These are phyloP conservation scores for Heliconius himera DNA, from an alignment of 1,140 invertebrate species.

Conservation along the genomic window DNA sequence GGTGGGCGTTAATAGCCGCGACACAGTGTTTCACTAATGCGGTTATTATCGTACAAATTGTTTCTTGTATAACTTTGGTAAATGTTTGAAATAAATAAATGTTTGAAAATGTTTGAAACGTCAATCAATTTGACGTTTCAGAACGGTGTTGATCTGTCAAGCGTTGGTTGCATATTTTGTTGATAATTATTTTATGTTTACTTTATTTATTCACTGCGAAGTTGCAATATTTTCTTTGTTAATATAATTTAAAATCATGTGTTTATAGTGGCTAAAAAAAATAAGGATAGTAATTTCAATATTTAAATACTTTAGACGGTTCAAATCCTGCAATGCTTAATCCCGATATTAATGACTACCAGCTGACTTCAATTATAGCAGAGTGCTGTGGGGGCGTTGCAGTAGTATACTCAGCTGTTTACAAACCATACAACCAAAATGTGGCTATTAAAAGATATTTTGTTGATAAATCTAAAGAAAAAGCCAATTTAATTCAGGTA, in stretches of 20 bases:
- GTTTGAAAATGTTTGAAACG: neutral
- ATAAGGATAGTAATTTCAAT: neutral
- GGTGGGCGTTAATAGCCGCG: no score
- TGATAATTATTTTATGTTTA: conserved; percentile 21
- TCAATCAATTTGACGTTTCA: neutral
- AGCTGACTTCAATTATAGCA: conserved; percentile 84
- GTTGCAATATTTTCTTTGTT: conserved; percentile 20
- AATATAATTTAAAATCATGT: conserved; percentile 24
- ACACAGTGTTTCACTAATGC: no score
- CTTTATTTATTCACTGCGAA: conserved; percentile 18
- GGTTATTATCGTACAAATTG: no score
- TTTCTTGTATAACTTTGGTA: no score
- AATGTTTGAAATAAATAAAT: no score
- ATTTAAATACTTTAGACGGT: neutral
- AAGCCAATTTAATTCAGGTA: conserved; percentile 86
- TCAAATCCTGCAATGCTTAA: conserved; percentile 63
- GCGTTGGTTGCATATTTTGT: conserved; percentile 22
- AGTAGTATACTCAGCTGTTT: conserved; percentile 86
- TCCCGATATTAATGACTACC: conserved; percentile 80
- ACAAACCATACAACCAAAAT: conserved; percentile 85
- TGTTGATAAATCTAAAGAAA: conserved; percentile 87
- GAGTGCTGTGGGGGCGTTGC: conserved; percentile 86
- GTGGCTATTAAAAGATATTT: conserved; percentile 90
- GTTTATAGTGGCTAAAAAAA: conserved; percentile 13
- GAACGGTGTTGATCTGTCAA: conserved; percentile 22